Base-by-base conservation (phyloP, 2,888 invertebrate genomes). In the Metacarcinus magister region DNA sequence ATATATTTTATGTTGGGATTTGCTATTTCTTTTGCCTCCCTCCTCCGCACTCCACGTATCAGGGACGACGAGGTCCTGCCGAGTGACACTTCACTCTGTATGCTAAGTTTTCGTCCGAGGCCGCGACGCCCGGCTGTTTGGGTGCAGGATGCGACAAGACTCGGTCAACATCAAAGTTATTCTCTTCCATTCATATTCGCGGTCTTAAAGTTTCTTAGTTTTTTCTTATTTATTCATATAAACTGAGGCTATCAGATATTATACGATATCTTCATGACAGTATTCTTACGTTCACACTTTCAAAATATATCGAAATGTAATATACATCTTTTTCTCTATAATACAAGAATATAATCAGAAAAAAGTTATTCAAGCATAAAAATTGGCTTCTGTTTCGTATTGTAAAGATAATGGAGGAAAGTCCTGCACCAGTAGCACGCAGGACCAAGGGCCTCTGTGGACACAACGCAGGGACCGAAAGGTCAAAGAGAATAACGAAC, bases 1-100 rank as follows among this genome's bases (percentile, higher is more conserved):
- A n/a, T n/a, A n/a, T n/a, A n/a, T 48, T 8, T 48, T 23, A 75
- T 23, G 23, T 19, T 75, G 75, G 23, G 8, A n/a, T 67, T 75
- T 75, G 28, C 28, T 75, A 75, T 75, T 75, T 2, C 7, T 75
- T 75, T 28, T n/a, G n/a, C 23, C 5, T 75, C 75, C 75, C 75
- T 75, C 67, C 19, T 67, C n/a, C 75, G n/a, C 28, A 75, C 13
- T 75, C 28, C 23, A 23, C 32, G 39, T 87, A 2, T 87, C 87
- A 87, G 13, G 87, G 32, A 39, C 39, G 39, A 3, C 87, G 87
- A 13, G 87, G 87, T 75, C 67, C 13, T 87, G 87, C 32, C 23
- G 39, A 39, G 13, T 87, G 87, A 87, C 87, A 87, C 87, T 87
- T 87, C 87, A 87, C 87, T 87, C 87, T 87, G 87, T 87, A 87